Evolutionary conservation across 2,888 invertebrate genomes (phyloP), one percentile per base, ranked within the genome.

Genomic region (Brachypterus glaber): DNA sequence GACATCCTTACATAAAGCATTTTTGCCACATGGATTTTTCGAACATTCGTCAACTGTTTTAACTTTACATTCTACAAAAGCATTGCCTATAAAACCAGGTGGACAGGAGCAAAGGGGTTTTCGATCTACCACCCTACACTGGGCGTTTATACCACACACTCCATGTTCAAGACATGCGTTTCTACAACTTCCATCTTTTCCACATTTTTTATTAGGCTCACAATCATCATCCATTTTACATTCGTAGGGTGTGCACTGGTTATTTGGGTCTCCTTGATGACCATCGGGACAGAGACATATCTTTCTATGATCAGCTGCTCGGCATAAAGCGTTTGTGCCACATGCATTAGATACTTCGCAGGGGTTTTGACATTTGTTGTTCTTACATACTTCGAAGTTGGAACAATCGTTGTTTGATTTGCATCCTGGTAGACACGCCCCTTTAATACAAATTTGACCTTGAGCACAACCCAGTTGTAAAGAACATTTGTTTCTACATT

Each of bases 211-310:
- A 52, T 79, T 83, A 2, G 72, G 55, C 35, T 82, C 82, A 56
- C 91, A 91, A 53, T 90, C 88, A 5, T 74, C 71, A 57, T 87
- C 79, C 33, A 70, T 69, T 37, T 75, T 70, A 52, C 91, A 91
- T 66, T 88, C 86, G 46, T 83, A 79, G 44, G 80, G 74, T 43
- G 75, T 74, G 53, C 89, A 89, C 54, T 77, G 76, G 46, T 74
- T 77, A 40, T 74, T 75, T 0, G 89, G 86, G 57, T 89, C 85
- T 1, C 88, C 88, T 48, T 82, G 82, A 56, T 74, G 86, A 11
- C 90, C 88, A 55, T 86, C 85, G 1, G 88, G 87, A 57, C 92
- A 92, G 40, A 86, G 74, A 58, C 92, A 92, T 3, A 91, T 74
- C 30, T 86, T 81, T 27, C 84, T 74, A 62, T 90, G 91, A 48